Conservation (phyloP, 2,797 vertebrate species). For the Garrulus glandarius region DNA sequence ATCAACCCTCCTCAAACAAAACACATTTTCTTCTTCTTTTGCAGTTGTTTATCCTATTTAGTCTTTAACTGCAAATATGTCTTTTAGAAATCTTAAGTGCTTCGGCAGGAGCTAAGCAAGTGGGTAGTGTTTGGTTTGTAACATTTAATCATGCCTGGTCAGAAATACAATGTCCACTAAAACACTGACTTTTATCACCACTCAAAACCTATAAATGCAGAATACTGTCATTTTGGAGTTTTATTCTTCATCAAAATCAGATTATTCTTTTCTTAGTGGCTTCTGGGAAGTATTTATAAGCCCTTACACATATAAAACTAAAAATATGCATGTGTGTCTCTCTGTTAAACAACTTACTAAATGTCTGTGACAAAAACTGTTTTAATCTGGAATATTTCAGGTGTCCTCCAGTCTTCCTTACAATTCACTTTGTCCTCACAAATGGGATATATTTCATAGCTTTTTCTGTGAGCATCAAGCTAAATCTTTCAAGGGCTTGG, state of each 20-base stretch:
- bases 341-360: background rate
- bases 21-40: background rate
- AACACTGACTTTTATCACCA: background rate
- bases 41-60: background rate
- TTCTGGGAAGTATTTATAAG: background rate
- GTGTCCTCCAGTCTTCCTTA: background rate
- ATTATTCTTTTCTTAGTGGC: background rate
- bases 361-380: background rate
- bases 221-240: background rate
- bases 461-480: background rate
- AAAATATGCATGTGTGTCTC: background rate
- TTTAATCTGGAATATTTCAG: background rate
- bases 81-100: background rate
- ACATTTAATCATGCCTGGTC: background rate
- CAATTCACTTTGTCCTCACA: background rate
- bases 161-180: background rate
- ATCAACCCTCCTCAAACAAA: background rate
- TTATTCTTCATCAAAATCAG: background rate
- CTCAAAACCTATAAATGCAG: background rate
- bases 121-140: background rate
- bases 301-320: background rate
- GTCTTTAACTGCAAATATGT: background rate
- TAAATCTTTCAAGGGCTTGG: background rate
- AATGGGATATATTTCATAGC: background rate
- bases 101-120: background rate